Conservation (phyloP, 2,888 invertebrate species). For the Phengaris arion region DNA sequence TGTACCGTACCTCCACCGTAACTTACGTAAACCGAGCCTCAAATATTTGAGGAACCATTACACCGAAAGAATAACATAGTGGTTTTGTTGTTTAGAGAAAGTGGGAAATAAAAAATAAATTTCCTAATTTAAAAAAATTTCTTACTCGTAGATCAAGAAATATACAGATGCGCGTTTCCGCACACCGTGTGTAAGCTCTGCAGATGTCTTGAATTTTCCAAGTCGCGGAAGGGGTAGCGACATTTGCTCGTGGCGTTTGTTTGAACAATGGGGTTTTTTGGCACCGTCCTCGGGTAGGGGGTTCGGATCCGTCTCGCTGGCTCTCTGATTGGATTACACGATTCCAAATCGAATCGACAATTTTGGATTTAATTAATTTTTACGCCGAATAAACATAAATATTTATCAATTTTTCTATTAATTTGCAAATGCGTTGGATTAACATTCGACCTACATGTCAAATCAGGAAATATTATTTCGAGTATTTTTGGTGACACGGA, state of each 20-base stretch:
- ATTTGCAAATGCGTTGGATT: slow-evolving; percentile 1
- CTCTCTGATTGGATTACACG: slow-evolving; percentile 63
- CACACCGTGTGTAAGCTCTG: slow-evolving; percentile 35
- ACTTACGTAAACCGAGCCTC: too few species aligned
- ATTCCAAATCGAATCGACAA: slow-evolving; percentile 46
- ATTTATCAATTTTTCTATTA: slow-evolving; percentile 30
- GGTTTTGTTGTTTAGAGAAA: too few species aligned
- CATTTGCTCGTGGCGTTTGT: slow-evolving; percentile 67
- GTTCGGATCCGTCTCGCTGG: slow-evolving; percentile 48
- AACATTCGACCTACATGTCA: neutral
- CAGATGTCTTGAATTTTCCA: slow-evolving; percentile 58
- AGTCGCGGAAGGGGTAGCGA: slow-evolving; percentile 69
- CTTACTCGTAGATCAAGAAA: neutral
- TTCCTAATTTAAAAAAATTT: too few species aligned
- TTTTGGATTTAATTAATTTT: slow-evolving; percentile 32
- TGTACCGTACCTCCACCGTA: too few species aligned
- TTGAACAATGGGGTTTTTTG: slow-evolving; percentile 74
- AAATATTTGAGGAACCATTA: too few species aligned
- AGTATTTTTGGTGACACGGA: too few species aligned
- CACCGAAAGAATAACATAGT: too few species aligned
- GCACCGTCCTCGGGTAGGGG: slow-evolving; percentile 40
- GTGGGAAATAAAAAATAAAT: too few species aligned
- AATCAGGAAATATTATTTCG: neutral
- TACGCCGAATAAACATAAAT: slow-evolving; percentile 30
- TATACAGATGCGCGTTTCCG: neutral